Percentiles rank a stretch among this genome's conserved stretches.
phyloP scores from a whole-genome alignment of 2,888 invertebrate genomes.

The Leptothorax acervorum region DNA sequence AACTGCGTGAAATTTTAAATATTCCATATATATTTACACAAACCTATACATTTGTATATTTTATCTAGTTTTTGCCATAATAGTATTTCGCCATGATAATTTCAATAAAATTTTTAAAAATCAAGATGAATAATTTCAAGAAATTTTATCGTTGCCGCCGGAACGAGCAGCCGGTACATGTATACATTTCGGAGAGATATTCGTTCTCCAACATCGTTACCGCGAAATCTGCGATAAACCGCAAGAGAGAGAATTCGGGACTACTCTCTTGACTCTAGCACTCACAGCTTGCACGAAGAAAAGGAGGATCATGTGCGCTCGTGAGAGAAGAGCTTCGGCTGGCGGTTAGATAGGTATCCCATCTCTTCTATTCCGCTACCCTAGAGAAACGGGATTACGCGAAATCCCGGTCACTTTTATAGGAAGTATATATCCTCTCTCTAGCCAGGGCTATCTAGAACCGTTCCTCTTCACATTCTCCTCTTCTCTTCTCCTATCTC shows the following conservation, averaged over 20 bases:
- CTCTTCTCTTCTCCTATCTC: neutral
- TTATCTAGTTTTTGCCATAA: neutral
- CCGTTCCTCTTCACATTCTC: conserved; percentile 59
- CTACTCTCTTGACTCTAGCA: conserved; percentile 14
- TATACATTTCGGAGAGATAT: neutral
- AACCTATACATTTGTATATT: neutral
- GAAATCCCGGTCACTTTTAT: conserved; percentile 84
- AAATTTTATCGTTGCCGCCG: neutral
- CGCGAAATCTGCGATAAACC: conserved; percentile 37
- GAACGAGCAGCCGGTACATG: neutral
- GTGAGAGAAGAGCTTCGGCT: conserved; percentile 32
- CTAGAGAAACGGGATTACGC: conserved; percentile 80
- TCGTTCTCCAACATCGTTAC: conserved; percentile 14
- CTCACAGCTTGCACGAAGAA: conserved; percentile 29
- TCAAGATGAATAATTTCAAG: neutral
- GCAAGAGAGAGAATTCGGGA: conserved; percentile 29
- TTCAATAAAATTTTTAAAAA: neutral
- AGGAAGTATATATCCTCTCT: conserved; percentile 74
- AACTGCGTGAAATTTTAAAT: neutral
- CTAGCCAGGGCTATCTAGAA: conserved; percentile 65
- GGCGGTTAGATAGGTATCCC: conserved; percentile 20
- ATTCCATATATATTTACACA: neutral
- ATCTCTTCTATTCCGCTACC: conserved; percentile 53
- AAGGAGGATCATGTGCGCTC: conserved; percentile 29
- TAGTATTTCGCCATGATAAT: neutral